Conservation (phyloP, 1,140 invertebrate genomes). For the Maniola jurtina region DNA sequence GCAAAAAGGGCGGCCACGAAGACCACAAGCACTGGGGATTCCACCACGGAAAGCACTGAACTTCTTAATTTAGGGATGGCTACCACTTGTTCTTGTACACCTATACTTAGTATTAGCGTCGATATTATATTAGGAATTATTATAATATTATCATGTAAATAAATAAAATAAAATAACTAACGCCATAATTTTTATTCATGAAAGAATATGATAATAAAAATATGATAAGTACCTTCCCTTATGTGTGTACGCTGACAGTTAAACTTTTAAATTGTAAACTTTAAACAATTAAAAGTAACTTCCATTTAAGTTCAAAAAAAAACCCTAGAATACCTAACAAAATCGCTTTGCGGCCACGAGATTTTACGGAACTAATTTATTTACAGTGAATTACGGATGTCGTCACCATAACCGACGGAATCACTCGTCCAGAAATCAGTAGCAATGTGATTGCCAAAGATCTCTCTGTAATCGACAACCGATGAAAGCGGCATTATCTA, state of each 20-base stretch:
- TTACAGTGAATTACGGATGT: constrained; percentile 58
- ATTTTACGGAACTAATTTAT: constrained; percentile 60
- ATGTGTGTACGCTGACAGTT: too few relatives aligned
- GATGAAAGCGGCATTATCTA: constrained; percentile 72
- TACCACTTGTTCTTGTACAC: constrained; percentile 40
- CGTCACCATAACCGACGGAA: constrained; percentile 54
- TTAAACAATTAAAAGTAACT: neutral
- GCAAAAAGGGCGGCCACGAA: constrained; percentile 83
- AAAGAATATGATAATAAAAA: neutral
- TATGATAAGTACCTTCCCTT: too few relatives aligned
- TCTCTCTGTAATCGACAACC: constrained; percentile 62
- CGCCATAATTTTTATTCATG: neutral
- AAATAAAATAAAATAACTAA: constrained; percentile 11
- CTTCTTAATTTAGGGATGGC: constrained; percentile 40
- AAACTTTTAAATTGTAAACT: too few relatives aligned
- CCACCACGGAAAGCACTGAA: constrained; percentile 73
- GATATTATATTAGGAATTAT: constrained; percentile 51
- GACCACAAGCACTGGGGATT: constrained; percentile 84
- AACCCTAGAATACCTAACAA: constrained; percentile 2
- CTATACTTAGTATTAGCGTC: constrained; percentile 38
- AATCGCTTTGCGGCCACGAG: constrained; percentile 39
- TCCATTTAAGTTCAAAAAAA: neutral
- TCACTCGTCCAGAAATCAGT: constrained; percentile 71
- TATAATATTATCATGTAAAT: constrained; percentile 50
- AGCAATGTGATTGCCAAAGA: constrained; percentile 71